Percentiles rank a stretch among this genome's conserved stretches.
These are phyloP conservation scores for Tokudaia muenninki DNA, from an alignment of 2,797 vertebrate species.

Conservation along the genomic window DNA sequence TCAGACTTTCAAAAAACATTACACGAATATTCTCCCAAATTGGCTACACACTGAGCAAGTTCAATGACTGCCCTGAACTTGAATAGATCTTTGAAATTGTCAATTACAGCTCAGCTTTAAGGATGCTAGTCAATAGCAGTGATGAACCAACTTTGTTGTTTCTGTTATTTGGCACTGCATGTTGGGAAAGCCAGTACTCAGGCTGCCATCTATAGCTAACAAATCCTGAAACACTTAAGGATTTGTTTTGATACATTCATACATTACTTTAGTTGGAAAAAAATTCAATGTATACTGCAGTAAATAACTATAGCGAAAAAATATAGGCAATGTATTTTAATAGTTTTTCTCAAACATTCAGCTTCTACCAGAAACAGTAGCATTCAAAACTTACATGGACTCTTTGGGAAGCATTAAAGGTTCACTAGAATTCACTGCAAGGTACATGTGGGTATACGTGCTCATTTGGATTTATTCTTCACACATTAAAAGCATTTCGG, in stretches of 20 bases:
- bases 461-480: not conserved
- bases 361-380: not conserved
- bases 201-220: not conserved
- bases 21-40: not conserved
- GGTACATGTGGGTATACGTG: not conserved
- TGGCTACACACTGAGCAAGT: not conserved
- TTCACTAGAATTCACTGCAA: not conserved
- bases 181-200: not conserved
- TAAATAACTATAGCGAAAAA: not conserved
- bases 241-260: not conserved
- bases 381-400: not conserved
- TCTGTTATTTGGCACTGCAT: not conserved
- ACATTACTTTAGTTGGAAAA: constrained; percentile 1
- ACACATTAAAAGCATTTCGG: not conserved
- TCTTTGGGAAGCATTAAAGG: not conserved
- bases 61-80: not conserved
- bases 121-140: not conserved
- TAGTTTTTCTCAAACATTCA: not conserved
- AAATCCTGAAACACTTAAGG: not conserved
- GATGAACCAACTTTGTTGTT: not conserved
- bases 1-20: constrained; percentile 7
- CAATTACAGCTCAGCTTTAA: not conserved
- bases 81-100: constrained; percentile 23
- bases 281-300: not conserved
- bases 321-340: not conserved